Percentiles rank a stretch among this genome's conserved stretches.
Conservation (phyloP, 92 coral and sea anemone species). For the Micromussa lordhowensis region DNA sequence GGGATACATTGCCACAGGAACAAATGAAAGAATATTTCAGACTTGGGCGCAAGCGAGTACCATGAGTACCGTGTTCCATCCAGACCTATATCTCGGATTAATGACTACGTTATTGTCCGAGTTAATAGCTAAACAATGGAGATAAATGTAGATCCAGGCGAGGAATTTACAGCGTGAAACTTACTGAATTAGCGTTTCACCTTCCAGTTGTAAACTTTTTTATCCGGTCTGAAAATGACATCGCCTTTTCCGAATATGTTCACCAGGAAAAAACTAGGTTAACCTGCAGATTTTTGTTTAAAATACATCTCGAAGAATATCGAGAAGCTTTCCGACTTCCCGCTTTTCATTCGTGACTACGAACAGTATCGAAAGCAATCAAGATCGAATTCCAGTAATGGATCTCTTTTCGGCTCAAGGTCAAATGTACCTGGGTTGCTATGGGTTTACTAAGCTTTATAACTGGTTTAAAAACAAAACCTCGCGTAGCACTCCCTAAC, state of each 20-base stretch:
- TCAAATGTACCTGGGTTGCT: not conserved
- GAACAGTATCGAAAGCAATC: not conserved
- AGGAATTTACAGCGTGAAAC: not conserved
- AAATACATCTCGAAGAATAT: not conserved
- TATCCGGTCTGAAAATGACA: not conserved
- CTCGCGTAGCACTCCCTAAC: no score
- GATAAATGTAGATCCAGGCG: not conserved
- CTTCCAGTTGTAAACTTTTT: not conserved
- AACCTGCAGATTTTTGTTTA: not conserved
- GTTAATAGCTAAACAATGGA: not conserved
- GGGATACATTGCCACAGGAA: no score
- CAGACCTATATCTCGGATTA: no score
- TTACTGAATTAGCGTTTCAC: not conserved
- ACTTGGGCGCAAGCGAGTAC: no score
- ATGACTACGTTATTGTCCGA: no score
- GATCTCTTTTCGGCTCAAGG: not conserved
- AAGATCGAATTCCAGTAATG: not conserved
- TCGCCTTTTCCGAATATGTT: not conserved
- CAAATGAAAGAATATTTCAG: no score
- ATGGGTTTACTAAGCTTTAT: not conserved
- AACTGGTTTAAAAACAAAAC: no score
- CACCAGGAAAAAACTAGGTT: not conserved
- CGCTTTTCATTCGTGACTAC: not conserved
- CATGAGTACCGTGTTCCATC: no score
- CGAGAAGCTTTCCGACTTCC: not conserved